phyloP scores from a whole-genome alignment of 1,140 invertebrate species.

The Cotesia chilonis region DNA sequence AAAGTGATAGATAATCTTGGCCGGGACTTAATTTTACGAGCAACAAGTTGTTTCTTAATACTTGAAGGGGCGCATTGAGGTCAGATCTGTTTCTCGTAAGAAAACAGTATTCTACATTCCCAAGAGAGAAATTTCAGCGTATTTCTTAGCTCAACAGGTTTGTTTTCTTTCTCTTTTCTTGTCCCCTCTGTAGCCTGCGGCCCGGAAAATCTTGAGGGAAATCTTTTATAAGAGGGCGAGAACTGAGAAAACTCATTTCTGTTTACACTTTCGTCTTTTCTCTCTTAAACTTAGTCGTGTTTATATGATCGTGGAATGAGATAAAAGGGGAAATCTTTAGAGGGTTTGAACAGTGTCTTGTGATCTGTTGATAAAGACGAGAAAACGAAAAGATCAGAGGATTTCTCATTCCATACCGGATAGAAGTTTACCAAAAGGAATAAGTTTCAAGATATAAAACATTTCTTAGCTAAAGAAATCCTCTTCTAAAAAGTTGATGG shows the following conservation, averaged over 20 bases:
- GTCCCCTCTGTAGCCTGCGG: constrained; percentile 38
- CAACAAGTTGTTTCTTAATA: constrained; percentile 61
- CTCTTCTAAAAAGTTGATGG: too few species aligned
- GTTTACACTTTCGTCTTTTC: constrained; percentile 29
- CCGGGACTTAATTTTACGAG: constrained; percentile 46
- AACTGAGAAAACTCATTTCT: constrained; percentile 55
- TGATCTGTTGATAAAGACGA: constrained; percentile 30
- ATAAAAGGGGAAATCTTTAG: constrained; percentile 23
- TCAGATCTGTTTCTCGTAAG: constrained; percentile 41
- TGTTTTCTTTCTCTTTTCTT: constrained; percentile 20
- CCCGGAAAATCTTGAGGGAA: constrained; percentile 61
- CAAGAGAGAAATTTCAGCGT: background rate
- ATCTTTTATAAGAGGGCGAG: constrained; percentile 47
- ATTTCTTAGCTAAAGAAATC: constrained; percentile 54
- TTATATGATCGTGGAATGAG: background rate
- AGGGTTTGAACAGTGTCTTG: constrained; percentile 34
- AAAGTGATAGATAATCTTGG: constrained; percentile 39
- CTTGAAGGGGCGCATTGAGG: constrained; percentile 29
- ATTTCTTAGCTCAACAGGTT: constrained; percentile 47
- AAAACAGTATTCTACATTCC: constrained; percentile 31
- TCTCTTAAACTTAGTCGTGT: constrained; percentile 8
- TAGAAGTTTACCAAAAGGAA: constrained; percentile 12
- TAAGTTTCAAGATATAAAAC: constrained; percentile 55
- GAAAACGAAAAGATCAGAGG: constrained; percentile 5
- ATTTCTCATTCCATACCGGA: constrained; percentile 10